Conservation (phyloP, 2,888 invertebrate species). For the Drosophila ochracea region DNA sequence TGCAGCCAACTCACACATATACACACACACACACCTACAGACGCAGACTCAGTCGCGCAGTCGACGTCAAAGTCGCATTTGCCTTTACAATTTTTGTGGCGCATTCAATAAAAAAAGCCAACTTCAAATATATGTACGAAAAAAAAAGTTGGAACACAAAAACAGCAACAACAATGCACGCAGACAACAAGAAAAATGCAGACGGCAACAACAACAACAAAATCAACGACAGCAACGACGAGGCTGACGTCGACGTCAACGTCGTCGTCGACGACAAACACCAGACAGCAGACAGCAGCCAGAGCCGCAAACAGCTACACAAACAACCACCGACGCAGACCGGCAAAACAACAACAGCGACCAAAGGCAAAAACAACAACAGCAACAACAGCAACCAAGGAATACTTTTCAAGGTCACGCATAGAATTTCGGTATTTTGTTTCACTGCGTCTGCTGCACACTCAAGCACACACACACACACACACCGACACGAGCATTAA, state of each 20-base stretch:
- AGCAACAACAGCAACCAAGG: conserved; percentile 62
- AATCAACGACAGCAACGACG: conserved; percentile 52
- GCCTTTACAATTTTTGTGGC: conserved; percentile 75
- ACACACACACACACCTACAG: conserved; percentile 16
- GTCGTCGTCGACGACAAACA: conserved; percentile 46
- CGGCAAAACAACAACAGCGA: conserved; percentile 48
- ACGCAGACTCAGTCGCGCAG: conserved; percentile 26
- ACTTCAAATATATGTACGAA: conserved; percentile 53
- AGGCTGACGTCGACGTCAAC: conserved; percentile 34
- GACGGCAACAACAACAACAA: conserved; percentile 57
- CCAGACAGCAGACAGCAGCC: conserved; percentile 63
- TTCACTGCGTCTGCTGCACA: conserved; percentile 79
- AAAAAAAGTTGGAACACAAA: conserved; percentile 45
- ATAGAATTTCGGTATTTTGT: conserved; percentile 82
- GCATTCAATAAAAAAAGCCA: conserved; percentile 68
- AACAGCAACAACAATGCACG: conserved; percentile 39
- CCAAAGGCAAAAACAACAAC: conserved; percentile 44
- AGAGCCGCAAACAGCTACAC: conserved; percentile 51
- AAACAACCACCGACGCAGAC: conserved; percentile 77
- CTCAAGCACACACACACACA: conserved; percentile 38
- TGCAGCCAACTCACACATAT: conserved; percentile 56
- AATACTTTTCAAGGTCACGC: conserved; percentile 84
- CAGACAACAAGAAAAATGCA: conserved; percentile 82
- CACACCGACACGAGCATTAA: conserved; percentile 14
- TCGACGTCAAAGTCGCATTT: conserved; percentile 60